A percentile compares a stretch with the other conserved stretches of the same genome.
phyloP scores from a whole-genome alignment of 2,888 invertebrate genomes.

The Lasioglossum marginatum region DNA sequence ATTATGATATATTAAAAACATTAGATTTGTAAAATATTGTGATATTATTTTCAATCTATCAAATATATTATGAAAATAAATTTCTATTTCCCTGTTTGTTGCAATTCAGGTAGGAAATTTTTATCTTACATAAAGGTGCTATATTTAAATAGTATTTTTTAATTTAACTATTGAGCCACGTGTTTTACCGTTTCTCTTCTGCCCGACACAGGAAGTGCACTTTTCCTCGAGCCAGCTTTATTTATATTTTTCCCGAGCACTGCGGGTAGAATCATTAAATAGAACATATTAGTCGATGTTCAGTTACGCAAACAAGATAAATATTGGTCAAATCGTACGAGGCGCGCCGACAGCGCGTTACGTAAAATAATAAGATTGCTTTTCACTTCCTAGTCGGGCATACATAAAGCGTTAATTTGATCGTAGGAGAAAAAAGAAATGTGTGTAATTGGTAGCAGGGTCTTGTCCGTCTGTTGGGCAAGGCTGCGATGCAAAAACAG shows the following conservation, averaged over 20 bases:
- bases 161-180: too few species aligned
- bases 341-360: conserved; percentile 23
- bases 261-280: background rate
- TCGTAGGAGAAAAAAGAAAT: conserved; percentile 3
- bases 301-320: conserved; percentile 31
- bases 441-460: background rate
- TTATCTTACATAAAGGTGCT: too few species aligned
- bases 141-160: too few species aligned
- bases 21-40: too few species aligned
- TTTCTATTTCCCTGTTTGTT: too few species aligned
- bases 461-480: background rate
- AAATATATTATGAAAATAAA: too few species aligned
- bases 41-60: too few species aligned
- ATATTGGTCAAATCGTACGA: conserved; percentile 32
- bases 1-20: too few species aligned
- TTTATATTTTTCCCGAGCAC: background rate
- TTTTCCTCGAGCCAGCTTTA: background rate
- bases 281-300: background rate
- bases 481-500: background rate
- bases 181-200: too few species aligned
- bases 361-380: conserved; percentile 39
- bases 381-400: conserved; percentile 30
- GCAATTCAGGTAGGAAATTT: too few species aligned
- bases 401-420: background rate
- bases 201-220: background rate